Evolutionary conservation across 2,113 vertebrate species (phyloP).

Genomic region (Corapipo altera): DNA sequence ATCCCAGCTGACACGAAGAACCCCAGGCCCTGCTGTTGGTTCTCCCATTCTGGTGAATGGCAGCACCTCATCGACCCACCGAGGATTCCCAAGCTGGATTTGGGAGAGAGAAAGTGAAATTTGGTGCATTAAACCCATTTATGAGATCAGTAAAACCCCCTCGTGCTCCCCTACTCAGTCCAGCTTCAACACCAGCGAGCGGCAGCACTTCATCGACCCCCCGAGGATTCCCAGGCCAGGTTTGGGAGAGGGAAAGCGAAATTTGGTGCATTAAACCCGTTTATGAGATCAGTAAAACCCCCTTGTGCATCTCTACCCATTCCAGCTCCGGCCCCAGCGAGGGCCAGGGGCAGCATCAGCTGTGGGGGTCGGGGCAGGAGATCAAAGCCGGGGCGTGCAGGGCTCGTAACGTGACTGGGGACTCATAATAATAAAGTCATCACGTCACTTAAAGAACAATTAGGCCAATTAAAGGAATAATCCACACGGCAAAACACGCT

Average conservation of each 20-base stretch:
- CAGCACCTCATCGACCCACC: neutral
- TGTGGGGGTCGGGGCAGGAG: neutral
- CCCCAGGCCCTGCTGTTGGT: neutral
- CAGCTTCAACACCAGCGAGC: neutral
- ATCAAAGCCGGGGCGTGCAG: neutral
- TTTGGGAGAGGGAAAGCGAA: too few species aligned
- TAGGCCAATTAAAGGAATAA: conserved; percentile 49
- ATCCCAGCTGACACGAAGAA: neutral
- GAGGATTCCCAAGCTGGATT: neutral
- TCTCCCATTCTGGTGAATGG: accelerated
- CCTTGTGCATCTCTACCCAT: too few species aligned
- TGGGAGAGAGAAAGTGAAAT: neutral
- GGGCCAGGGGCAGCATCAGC: too few species aligned
- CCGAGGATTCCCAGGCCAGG: too few species aligned
- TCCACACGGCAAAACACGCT: neutral
- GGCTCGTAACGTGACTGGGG: neutral
- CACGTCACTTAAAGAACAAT: conserved; percentile 19
- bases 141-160: neutral
- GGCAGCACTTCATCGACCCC: too few species aligned
- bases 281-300: too few species aligned
- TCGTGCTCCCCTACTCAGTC: neutral
- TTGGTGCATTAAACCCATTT: accelerated
- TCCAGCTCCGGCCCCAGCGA: neutral
- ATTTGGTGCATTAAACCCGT: too few species aligned
- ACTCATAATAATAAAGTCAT: neutral